Evolutionary conservation across 1,140 invertebrate species (phyloP).

Genomic region (Drosophila biarmipes): DNA sequence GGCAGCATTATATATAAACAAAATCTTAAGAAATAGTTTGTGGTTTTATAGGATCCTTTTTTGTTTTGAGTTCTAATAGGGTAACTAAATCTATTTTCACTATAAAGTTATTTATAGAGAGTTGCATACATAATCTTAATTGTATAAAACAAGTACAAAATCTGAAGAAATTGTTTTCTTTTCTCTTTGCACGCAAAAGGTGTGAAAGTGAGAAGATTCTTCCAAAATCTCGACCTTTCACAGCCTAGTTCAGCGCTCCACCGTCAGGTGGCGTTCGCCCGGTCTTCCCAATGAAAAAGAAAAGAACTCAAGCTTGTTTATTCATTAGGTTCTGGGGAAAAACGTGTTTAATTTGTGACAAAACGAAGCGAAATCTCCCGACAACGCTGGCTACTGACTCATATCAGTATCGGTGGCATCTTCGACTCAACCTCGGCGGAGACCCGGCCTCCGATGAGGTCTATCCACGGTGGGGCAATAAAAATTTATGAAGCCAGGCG

Average conservation of each 20-base stretch:
- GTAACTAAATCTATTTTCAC: too few species aligned
- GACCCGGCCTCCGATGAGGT: slow-evolving; percentile 2
- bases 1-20: too few species aligned
- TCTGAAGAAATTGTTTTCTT: too few species aligned
- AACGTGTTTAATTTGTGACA: slow-evolving; percentile 85
- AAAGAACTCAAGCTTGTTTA: slow-evolving; percentile 62
- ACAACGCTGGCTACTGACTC: slow-evolving; percentile 27
- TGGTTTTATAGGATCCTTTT: too few species aligned
- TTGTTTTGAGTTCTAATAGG: too few species aligned
- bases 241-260: neutral
- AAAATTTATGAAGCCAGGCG: slow-evolving; percentile 57
- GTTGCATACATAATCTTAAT: too few species aligned
- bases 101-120: too few species aligned
- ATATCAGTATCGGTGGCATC: slow-evolving; percentile 45
- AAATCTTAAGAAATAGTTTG: too few species aligned
- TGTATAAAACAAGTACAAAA: too few species aligned
- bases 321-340: slow-evolving; percentile 84
- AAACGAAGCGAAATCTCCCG: slow-evolving; percentile 69
- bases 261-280: slow-evolving; percentile 10
- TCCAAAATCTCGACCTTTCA: neutral
- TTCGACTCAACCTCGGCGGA: slow-evolving; percentile 2
- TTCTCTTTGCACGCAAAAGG: too few species aligned
- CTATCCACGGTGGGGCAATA: slow-evolving; percentile 45
- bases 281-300: too few species aligned
- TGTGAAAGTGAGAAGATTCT: neutral